These are phyloP conservation scores for Syritta pipiens DNA, from an alignment of 2,888 invertebrate species.

Conservation along the genomic window DNA sequence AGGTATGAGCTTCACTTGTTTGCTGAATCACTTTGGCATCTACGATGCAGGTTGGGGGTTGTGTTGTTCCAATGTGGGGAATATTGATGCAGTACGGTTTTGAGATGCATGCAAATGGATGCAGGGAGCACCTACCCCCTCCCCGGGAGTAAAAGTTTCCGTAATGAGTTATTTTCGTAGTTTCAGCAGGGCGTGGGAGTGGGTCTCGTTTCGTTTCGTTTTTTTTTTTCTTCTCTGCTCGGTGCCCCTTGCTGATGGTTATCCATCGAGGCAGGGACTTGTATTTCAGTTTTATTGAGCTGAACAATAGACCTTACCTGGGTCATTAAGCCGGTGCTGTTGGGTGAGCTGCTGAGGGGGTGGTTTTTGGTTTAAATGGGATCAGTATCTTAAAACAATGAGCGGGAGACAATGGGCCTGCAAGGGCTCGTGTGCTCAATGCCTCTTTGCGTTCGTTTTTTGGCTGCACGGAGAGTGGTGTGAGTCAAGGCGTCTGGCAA, in stretches of 20 bases:
- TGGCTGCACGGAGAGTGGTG: too few relatives aligned
- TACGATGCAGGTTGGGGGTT: conserved; percentile 33
- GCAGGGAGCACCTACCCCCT: not conserved
- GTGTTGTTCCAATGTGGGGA: conserved; percentile 64
- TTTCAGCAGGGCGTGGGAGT: conserved; percentile 30
- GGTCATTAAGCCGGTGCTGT: not conserved
- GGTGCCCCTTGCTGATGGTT: not conserved
- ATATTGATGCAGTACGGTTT: conserved; percentile 65
- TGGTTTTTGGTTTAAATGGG: too few relatives aligned
- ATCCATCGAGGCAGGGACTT: not conserved
- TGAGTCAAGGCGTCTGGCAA: too few relatives aligned
- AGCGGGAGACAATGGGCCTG: too few relatives aligned
- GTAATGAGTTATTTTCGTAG: conserved; percentile 63
- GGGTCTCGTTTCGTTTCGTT: too few relatives aligned
- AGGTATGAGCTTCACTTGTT: conserved; percentile 39
- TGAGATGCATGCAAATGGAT: conserved; percentile 62
- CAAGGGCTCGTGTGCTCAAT: too few relatives aligned
- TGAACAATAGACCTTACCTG: not conserved
- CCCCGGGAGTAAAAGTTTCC: conserved; percentile 33
- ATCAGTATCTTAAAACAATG: too few relatives aligned
- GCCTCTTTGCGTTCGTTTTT: too few relatives aligned
- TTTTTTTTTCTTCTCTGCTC: conserved; percentile 2
- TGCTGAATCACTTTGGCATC: conserved; percentile 62
- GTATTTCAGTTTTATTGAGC: conserved; percentile 3
- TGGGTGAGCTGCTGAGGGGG: not conserved